Conservation (phyloP, 1,140 invertebrate species). For the Octopus bimaculoides region DNA sequence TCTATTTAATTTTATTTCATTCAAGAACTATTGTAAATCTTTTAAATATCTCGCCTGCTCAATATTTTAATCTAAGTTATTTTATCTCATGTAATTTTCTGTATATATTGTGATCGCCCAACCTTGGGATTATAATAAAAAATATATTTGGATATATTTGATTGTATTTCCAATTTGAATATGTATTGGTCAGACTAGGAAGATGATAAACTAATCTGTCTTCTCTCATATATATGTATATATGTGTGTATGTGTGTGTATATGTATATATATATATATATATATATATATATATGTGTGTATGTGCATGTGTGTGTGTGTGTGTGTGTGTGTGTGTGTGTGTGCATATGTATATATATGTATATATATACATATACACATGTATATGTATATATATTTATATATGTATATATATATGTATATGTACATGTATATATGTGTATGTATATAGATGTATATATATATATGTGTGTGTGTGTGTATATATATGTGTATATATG, state of each 20-base stretch:
- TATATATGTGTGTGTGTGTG: conserved; percentile 3
- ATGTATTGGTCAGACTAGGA: no score
- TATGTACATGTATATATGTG: not conserved
- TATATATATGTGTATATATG: not conserved
- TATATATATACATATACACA: not conserved
- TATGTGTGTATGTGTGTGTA: not conserved
- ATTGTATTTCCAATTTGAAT: no score
- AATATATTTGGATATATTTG: no score
- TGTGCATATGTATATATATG: not conserved
- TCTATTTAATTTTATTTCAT: no score
- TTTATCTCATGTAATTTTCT: no score
- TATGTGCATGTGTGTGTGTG: not conserved
- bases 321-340: not conserved
- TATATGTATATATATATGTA: not conserved
- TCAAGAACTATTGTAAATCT: no score
- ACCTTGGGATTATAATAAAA: no score
- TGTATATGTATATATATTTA: not conserved
- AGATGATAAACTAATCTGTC: no score
- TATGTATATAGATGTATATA: not conserved
- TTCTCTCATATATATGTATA: not conserved
- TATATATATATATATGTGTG: not conserved
- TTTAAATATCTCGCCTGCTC: no score
- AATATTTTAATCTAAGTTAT: no score
- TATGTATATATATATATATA: not conserved
- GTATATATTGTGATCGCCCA: no score